Base-by-base conservation (phyloP, 2,888 invertebrate genomes). In the Lithophane leautieri region DNA sequence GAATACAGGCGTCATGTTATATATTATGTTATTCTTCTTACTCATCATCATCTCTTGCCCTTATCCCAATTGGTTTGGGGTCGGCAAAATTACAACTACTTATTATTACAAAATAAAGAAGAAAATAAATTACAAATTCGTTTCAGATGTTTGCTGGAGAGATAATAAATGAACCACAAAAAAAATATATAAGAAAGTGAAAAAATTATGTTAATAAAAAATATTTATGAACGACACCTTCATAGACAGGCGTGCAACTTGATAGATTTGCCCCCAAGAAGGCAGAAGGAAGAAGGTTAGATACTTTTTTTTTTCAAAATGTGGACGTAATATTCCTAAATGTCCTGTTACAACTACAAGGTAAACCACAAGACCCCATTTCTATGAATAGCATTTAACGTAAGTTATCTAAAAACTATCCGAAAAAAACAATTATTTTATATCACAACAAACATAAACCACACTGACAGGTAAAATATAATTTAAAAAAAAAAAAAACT, bases 401-500 rank as follows among this genome's bases (percentile, higher is more conserved):
- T 28, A 25, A 56, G 0, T 42, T 47, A 22, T 40, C 4, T 34
- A 34, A 34, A 34, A 34, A 34, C 14, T 44, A 79, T n/a, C 44
- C 2, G 44, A 22, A 56, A 67, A 50, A 75, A 42, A 0, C n/a
- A 52, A 82, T 61, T 71, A 80, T 65, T 68, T 40, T 8, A 14
- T 14, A 22, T 19, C 12, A 62, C 22, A 73, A 50, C 14, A 52
- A 58, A 69, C 16, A 40, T 71, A 63, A 56, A 66, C 19, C n/a
- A 62, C 16, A 60, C 8, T 22, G 50, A 63, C 71, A 85, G 62
- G 72, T 72, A 62, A 75, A 68, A 78, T 76, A 63, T 34, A 6
- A 34, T 4, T 4, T 6, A 6, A 34, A 34, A 34, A 34, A 34
- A 34, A 69, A 80, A 56, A 80, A 82, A 75, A 86, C 74, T 74